Conservation (phyloP, 2,113 vertebrate species). For the Oncorhynchus masou region DNA sequence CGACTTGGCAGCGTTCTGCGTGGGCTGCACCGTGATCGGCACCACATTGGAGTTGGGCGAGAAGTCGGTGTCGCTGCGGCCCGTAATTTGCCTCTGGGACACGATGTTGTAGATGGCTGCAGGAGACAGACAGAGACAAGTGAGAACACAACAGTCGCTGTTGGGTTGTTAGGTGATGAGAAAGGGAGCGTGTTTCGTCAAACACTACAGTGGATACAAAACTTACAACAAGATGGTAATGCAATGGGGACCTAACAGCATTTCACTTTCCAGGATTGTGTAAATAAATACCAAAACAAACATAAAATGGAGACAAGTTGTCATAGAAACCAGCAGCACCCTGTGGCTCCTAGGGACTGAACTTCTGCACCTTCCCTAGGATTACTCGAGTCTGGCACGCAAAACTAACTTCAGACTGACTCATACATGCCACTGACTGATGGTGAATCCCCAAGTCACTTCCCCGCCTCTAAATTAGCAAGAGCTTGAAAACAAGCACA, state of each 20-base stretch:
- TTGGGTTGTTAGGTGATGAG: constrained; percentile 26
- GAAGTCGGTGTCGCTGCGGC: constrained; percentile 73
- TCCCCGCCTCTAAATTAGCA: not conserved
- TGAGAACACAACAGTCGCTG: not conserved
- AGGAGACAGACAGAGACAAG: constrained; percentile 16
- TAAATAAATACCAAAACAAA: no score
- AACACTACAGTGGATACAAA: no score
- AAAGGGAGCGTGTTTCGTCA: no score
- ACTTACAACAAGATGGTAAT: no score
- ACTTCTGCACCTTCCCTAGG: not conserved
- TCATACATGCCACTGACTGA: not conserved
- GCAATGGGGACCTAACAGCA: no score
- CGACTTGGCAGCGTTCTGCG: constrained; percentile 75
- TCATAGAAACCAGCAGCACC: no score
- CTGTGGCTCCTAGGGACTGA: not conserved
- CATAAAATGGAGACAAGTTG: no score
- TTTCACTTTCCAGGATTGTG: no score
- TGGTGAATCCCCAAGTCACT: not conserved
- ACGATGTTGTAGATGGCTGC: constrained; percentile 87
- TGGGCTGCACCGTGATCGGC: constrained; percentile 85
- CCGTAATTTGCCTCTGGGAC: constrained; percentile 83
- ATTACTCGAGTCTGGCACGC: not conserved
- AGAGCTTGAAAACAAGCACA: not conserved
- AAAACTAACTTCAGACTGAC: constrained; percentile 1
- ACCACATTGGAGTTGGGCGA: constrained; percentile 80